Base-by-base conservation (phyloP, 2,888 invertebrate species). In the Limnephilus marmoratus region DNA sequence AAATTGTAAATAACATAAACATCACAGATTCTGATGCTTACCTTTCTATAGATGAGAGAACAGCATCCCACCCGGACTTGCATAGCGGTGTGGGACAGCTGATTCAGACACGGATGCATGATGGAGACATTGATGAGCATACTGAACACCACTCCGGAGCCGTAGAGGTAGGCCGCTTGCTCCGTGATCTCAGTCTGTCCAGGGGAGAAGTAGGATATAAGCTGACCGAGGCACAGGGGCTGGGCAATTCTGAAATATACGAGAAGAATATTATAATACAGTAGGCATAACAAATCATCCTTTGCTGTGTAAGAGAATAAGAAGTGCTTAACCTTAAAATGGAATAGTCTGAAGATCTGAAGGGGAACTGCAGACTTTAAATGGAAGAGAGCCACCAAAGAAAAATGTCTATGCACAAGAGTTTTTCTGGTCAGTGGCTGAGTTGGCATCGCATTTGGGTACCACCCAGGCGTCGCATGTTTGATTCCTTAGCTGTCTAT, bases 31-130 rank as follows among this genome's bases (percentile, higher is more conserved):
- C 9, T 41, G 5, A n/a, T 86, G 29, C 13, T 68, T 95, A 97
- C 97, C 97, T 98, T 98, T 95, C 97, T 96, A 94, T 98, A 98
- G 90, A 98, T 96, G 0, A 98, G 95, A 0, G 97, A 97, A 92
- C 97, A 97, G 93, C 97, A 97, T 0, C 97, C 97, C 0, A 98
- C 96, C 34, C 98, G 95, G 49, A 97, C 95, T 94, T 97, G 97
- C 97, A 98, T 97, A 13, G 98, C 98, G 94, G 97, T 96, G 90
- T 97, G 96, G 68, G 97, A 95, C 0, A 97, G 95, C 94, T 96
- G 96, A 91, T 97, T 96, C 94, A 98, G 95, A 94, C 97, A 97
- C 0, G 97, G 97, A 94, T 98, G 96, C 90, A 96, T 94, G 91
- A 96, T 94, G 24, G 94, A 94, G 0, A 96, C 95, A 85, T 94